Evolutionary conservation across 2,113 vertebrate genomes (phyloP), one percentile per base, ranked within the genome.

Genomic region (Falcunculus frontatus): DNA sequence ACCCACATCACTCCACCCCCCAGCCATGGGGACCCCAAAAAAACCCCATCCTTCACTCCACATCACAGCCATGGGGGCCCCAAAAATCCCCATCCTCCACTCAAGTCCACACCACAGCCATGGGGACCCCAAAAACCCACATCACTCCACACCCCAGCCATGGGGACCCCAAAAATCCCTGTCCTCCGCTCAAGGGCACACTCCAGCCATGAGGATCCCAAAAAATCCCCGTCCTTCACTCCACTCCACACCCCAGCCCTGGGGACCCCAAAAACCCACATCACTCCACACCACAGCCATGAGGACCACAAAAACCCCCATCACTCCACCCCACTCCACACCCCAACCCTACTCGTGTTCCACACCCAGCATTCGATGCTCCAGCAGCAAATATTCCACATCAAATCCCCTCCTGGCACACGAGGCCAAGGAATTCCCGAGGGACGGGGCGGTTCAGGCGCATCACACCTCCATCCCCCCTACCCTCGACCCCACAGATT

Each of bases 401-500:
- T 17, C 47, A 72, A 44, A 76, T 41, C 64, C 78, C 64, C 0
- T 0, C 67, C 62, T 10, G 35, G 6, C 25, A 7, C 16, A 16
- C 0, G 0, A 5, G 37, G 21, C 0, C 1, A 41, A 12, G 69
- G 50, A 39, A 32, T 50, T 78, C 60, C 77, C 44, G 0, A 0
- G 22, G 46, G 52, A 11, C 0, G 4, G 55, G 26, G 33, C 0
- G 2, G 16, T 12, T 18, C 0, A 4, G 56, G 44, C 7, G 0
- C 44, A 7, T 33, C n/a, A 1, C 65, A 9, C 59, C 50, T 41
- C 1, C 3, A 10, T 73, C n/a, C 32, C 30, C 53, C 19, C 33
- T 2, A 4, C 22, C 26, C 8, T 1, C 7, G 0, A 63, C 12
- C 35, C 29, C 0, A 0, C 2, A 9, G 7, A 1, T 39, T 8